Percentiles rank a stretch among this genome's conserved stretches.
These are phyloP conservation scores for Spilarctia lutea DNA, from an alignment of 2,888 invertebrate species.

Conservation along the genomic window DNA sequence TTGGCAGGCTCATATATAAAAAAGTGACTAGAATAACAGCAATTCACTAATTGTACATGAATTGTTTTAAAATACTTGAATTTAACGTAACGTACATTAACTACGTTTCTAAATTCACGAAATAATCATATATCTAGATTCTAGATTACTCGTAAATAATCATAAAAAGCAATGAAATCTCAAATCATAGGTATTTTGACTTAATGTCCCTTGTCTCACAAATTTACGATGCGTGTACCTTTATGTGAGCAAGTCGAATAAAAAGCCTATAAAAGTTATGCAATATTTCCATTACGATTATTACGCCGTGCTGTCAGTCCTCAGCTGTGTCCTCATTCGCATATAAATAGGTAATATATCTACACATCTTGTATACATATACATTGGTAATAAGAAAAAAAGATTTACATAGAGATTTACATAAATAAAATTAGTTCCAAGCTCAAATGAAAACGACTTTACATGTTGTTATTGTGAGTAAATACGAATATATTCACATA, in stretches of 20 bases:
- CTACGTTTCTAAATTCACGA: not conserved
- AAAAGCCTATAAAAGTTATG: constrained; percentile 5
- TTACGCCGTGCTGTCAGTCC: constrained; percentile 22
- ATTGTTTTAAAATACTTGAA: too few relatives aligned
- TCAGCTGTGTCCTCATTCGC: constrained; percentile 6
- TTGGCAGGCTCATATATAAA: too few relatives aligned
- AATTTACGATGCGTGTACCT: not conserved
- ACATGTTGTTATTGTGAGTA: too few relatives aligned
- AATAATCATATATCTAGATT: too few relatives aligned
- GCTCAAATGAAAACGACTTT: not conserved
- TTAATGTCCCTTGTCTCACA: not conserved
- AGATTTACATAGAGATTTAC: not conserved
- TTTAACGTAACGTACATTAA: not conserved
- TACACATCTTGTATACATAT: constrained; percentile 20
- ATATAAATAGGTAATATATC: constrained; percentile 24
- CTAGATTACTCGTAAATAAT: not conserved
- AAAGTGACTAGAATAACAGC: too few relatives aligned
- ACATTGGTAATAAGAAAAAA: constrained; percentile 8
- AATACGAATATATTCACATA: too few relatives aligned
- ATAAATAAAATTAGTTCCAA: not conserved
- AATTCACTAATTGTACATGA: too few relatives aligned
- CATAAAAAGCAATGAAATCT: not conserved
- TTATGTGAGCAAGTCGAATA: not conserved
- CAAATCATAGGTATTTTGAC: not conserved
- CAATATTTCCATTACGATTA: constrained; percentile 24